Conservation (phyloP, 37 sponge, comb jelly and placozoan genomes). For the Crambe crambe region DNA sequence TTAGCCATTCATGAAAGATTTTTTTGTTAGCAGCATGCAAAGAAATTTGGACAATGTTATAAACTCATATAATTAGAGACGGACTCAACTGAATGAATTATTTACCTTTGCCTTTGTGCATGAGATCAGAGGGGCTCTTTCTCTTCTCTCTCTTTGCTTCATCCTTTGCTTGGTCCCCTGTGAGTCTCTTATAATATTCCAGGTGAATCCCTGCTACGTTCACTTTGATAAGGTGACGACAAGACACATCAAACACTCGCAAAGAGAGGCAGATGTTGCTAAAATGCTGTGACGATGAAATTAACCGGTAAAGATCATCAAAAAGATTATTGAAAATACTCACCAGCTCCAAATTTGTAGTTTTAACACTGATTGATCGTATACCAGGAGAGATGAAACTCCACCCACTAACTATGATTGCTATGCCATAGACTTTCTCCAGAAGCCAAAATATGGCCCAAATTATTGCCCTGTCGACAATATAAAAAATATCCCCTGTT, state of each 20-base stretch:
- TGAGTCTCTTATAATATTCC: slow-evolving; percentile 27
- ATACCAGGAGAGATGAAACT: slow-evolving; percentile 25
- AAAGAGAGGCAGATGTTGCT: slow-evolving; percentile 14
- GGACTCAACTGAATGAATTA: too few species aligned
- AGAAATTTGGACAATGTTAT: too few species aligned
- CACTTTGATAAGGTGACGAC: slow-evolving; percentile 46
- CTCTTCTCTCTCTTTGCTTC: neutral
- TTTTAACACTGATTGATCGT: slow-evolving; percentile 20
- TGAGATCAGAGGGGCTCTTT: neutral
- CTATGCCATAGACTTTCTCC: slow-evolving; percentile 30
- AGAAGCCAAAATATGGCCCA: slow-evolving; percentile 52
- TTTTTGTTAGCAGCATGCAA: too few species aligned
- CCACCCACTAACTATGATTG: slow-evolving; percentile 26
- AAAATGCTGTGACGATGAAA: slow-evolving; percentile 19
- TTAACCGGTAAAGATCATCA: neutral
- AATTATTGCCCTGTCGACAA: slow-evolving; percentile 10
- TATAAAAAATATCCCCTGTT: neutral
- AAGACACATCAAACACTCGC: slow-evolving; percentile 25
- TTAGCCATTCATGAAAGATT: neutral
- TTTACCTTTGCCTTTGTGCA: too few species aligned
- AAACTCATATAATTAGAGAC: too few species aligned
- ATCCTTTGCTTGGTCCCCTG: neutral
- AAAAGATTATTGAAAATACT: neutral
- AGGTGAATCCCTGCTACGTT: slow-evolving; percentile 29
- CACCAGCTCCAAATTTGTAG: slow-evolving; percentile 44